phyloP scores from a whole-genome alignment of 1,140 invertebrate genomes.

The Paramacrobiotus metropolitanus region DNA sequence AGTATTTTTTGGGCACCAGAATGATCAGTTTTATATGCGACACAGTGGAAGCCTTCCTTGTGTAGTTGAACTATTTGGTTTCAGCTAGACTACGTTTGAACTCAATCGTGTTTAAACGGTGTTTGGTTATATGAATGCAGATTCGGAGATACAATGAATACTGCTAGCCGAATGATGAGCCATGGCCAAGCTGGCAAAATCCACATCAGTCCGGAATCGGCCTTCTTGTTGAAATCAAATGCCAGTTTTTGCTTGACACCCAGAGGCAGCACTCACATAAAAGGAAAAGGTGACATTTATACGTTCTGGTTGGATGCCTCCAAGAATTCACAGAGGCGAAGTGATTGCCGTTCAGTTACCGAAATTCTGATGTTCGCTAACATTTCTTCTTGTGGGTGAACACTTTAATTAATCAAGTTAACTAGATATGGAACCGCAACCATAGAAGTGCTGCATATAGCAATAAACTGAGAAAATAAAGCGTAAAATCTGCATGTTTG shows the following conservation, averaged over 20 bases:
- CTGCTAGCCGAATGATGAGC: slow-evolving; percentile 29
- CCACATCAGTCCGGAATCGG: not conserved
- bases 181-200: not conserved
- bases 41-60: not conserved
- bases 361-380: no score
- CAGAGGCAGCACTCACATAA: not conserved
- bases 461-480: no score
- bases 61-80: not conserved
- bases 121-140: slow-evolving; percentile 19
- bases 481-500: no score
- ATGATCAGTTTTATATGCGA: no score
- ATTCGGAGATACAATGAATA: slow-evolving; percentile 35
- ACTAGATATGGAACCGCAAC: no score
- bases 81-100: not conserved
- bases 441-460: no score
- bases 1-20: no score
- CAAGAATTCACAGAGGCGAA: no score
- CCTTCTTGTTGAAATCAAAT: not conserved
- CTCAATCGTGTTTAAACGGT: not conserved
- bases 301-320: not conserved
- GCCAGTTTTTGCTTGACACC: not conserved
- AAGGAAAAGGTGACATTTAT: not conserved
- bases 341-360: no score
- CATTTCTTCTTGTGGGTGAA: no score
- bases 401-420: no score